These are phyloP conservation scores for Agrochola macilenta DNA, from an alignment of 2,888 invertebrate species.

Conservation along the genomic window DNA sequence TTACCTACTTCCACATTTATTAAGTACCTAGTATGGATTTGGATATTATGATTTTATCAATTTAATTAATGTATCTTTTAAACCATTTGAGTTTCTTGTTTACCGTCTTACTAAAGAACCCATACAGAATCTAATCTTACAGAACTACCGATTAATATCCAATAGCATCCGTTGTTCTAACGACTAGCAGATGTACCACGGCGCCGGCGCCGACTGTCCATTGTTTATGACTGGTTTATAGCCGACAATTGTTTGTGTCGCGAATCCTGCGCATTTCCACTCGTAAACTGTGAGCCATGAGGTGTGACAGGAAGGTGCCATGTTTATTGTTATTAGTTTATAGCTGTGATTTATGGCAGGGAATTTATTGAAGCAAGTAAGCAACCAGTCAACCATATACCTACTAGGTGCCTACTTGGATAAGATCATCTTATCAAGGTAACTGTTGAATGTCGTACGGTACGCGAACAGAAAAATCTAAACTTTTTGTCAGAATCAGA, in stretches of 20 bases:
- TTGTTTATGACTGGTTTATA: conserved; percentile 72
- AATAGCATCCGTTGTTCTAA: conserved; percentile 56
- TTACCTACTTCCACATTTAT: too few relatives aligned
- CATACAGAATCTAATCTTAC: conserved; percentile 8
- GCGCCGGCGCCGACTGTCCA: conserved; percentile 79
- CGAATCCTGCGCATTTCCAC: conserved; percentile 62
- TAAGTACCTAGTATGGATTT: too few relatives aligned
- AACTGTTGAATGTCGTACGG: neutral
- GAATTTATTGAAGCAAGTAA: conserved; percentile 9
- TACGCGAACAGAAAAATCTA: too few relatives aligned
- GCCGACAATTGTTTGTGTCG: conserved; percentile 62
- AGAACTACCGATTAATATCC: conserved; percentile 38
- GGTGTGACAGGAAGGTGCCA: conserved; percentile 44
- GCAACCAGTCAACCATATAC: too few relatives aligned
- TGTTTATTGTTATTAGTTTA: conserved; percentile 35
- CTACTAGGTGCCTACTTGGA: neutral
- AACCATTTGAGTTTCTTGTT: neutral
- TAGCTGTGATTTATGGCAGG: conserved; percentile 30
- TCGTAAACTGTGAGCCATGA: conserved; percentile 49
- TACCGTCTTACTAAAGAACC: neutral
- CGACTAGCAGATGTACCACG: conserved; percentile 66
- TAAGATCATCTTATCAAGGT: neutral
- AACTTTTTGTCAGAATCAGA: too few relatives aligned
- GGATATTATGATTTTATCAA: too few relatives aligned
- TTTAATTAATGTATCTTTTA: too few relatives aligned